Evolutionary conservation across 2,113 vertebrate genomes (phyloP).

Genomic region (Bungarus multicinctus): DNA sequence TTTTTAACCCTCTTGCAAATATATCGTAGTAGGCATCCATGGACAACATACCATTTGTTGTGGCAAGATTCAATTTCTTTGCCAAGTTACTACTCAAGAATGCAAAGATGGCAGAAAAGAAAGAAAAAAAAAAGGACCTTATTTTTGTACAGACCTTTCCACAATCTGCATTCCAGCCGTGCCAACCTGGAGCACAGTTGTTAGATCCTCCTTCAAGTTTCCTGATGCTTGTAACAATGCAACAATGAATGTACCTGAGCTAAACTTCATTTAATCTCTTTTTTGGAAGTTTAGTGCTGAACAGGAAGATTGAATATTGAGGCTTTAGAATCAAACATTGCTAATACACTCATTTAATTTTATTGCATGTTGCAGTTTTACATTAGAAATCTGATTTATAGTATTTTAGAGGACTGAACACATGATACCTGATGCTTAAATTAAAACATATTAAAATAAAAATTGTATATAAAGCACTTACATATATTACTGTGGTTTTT

Average conservation of each 20-base stretch:
- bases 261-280: not conserved
- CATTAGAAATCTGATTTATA: not conserved
- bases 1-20: not conserved
- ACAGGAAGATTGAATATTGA: not conserved
- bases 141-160: not conserved
- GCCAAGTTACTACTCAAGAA: not conserved
- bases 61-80: not conserved
- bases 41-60: not conserved
- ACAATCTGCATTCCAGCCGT: not conserved
- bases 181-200: not conserved
- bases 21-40: not conserved
- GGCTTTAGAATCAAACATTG: not conserved
- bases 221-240: accelerated
- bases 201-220: not conserved
- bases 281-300: not conserved
- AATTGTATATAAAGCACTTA: not conserved
- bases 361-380: not conserved
- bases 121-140: not conserved
- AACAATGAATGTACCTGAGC: accelerated
- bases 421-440: not conserved
- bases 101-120: not conserved
- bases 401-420: not conserved
- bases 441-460: not conserved
- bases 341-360: not conserved
- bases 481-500: not conserved